phyloP scores from a whole-genome alignment of 2,888 invertebrate species.

The Artemia sp. region DNA sequence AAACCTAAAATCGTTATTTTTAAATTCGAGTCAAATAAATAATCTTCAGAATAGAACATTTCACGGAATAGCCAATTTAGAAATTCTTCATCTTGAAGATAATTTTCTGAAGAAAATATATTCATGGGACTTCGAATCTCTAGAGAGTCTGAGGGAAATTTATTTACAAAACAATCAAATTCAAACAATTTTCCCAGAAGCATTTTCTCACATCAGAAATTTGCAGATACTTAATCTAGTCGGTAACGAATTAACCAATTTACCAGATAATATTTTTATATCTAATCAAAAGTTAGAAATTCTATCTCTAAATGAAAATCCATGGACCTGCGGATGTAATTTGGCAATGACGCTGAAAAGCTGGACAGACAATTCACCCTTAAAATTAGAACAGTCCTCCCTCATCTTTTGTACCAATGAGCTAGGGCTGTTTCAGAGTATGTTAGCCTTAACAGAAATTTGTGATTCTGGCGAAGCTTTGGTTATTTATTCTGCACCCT shows the following conservation, averaged over 20 bases:
- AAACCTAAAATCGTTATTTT: conserved; percentile 65
- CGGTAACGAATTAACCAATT: conserved; percentile 49
- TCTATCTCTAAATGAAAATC: conserved; percentile 62
- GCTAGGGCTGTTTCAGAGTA: neutral
- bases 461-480: conserved; percentile 8
- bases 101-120: conserved; percentile 50
- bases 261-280: conserved; percentile 34
- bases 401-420: conserved; percentile 53
- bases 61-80: conserved; percentile 46
- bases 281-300: conserved; percentile 71
- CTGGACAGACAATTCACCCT: conserved; percentile 58
- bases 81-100: conserved; percentile 54
- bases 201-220: conserved; percentile 48
- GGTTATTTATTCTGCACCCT: neutral
- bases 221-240: conserved; percentile 49
- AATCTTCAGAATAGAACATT: conserved; percentile 13
- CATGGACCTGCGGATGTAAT: conserved; percentile 84
- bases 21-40: conserved; percentile 42
- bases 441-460: conserved; percentile 28
- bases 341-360: conserved; percentile 51
- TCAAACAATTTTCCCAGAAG: conserved; percentile 47
- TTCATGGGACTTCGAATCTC: conserved; percentile 62
- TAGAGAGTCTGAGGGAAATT: conserved; percentile 51
- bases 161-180: conserved; percentile 58
- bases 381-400: conserved; percentile 60